Percentiles rank a stretch among this genome's conserved stretches.
Conservation (phyloP, 2,113 vertebrate species). For the Lipophrys pholis region DNA sequence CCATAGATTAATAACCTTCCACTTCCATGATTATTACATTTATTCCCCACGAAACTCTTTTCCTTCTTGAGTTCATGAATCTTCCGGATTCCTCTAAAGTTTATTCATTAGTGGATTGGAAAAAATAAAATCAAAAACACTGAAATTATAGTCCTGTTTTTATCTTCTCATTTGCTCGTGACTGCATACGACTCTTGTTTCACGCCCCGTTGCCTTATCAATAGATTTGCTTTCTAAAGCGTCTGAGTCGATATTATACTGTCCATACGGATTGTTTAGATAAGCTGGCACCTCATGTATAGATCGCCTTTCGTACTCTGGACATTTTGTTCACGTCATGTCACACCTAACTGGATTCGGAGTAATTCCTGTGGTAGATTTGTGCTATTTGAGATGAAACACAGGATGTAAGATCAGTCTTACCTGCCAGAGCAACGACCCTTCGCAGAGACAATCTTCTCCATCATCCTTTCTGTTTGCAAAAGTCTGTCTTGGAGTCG, state of each 20-base stretch:
- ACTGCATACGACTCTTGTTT: too few species aligned
- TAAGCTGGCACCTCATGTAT: constrained; percentile 1
- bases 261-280: neutral
- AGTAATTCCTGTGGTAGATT: constrained; percentile 4
- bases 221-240: too few species aligned
- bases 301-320: constrained; percentile 5
- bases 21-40: neutral
- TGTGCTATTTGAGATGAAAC: constrained; percentile 3
- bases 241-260: too few species aligned
- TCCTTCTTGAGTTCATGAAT: neutral
- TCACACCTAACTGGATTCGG: constrained; percentile 5
- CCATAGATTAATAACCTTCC: neutral
- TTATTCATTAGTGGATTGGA: neutral
- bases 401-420: neutral
- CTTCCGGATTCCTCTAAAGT: neutral
- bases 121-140: neutral
- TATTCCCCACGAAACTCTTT: neutral
- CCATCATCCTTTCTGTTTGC: constrained; percentile 90
- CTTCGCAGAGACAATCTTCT: constrained; percentile 88
- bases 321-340: constrained; percentile 8
- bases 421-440: constrained; percentile 86
- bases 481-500: constrained; percentile 90
- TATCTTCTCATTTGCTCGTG: too few species aligned
- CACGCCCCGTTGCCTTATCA: too few species aligned
- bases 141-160: too few species aligned